Base-by-base conservation (phyloP, 2,113 vertebrate species). In the Haemorhous mexicanus region DNA sequence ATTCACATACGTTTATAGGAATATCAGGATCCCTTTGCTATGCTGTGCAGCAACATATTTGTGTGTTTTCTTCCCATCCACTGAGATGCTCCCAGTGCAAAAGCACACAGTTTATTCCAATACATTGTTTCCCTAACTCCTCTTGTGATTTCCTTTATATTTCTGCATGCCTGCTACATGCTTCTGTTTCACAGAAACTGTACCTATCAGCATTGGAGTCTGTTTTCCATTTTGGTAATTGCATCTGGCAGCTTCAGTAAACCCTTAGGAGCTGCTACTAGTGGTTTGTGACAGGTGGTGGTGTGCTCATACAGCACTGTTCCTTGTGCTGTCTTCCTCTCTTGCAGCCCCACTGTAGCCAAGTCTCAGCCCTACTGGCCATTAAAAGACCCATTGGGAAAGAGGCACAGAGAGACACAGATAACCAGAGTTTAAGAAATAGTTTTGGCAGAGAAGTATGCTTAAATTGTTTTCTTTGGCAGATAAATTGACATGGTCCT, bases 391-490 rank as follows among this genome's bases (percentile, higher is more conserved):
- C 30, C n/a, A 10, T 21, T 62, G 84, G 52, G 50, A 27, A 77
- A 59, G 41, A 3, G 13, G 28, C 41, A 63, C 13, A 35, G 47
- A 76, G 24, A 56, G 15, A 21, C 26, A 35, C 4, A 56, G 67
- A 35, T 76, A 23, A 90, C 33, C 27, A 33, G 58, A 87, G n/a
- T 62, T 75, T 58, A 64, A 93, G n/a, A 28, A 88, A 41, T 7
- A 43, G 33, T 83, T 90, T 76, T 74, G 68, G 46, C 55, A 70
- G 14, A 92, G 50, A 74, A 21, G 26, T 76, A 13, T 20, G n/a
- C 83, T 86, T 66, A 19, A 49, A 35, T 76, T 92, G 24, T 92
- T 97, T 94, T 90, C 39, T 79, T 94, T 95, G 89, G 77, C 84
- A 87, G 32, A 52, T 84, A 43, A 74, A 62, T 68, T 44, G 53